Base-by-base conservation (phyloP, 92 coral and sea anemone species). In the Epizoanthus illoricatus region DNA sequence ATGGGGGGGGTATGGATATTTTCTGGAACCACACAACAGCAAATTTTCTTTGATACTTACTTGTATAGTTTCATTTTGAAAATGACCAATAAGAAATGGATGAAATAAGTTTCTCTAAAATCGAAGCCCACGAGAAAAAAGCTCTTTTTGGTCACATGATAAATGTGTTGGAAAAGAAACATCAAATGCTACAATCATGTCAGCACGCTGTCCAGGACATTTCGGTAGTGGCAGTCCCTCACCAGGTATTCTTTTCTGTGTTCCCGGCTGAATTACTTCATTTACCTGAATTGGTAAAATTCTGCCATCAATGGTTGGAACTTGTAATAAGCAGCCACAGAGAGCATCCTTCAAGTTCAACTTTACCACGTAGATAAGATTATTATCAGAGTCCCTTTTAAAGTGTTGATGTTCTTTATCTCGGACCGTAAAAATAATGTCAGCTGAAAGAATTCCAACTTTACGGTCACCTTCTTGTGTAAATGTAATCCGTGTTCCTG, bases 181-280 rank as follows among this genome's bases (percentile, higher is more conserved):
- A 69, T 97, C 95, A 81, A 97, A 97, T 39, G 93, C 86, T 84
- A 97, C 94, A 40, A 97, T 93, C 85, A 97, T 75, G 65, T 97
- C 99, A 5, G 85, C 99, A 60, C 99, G 76, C 65, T 85, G 84
- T 18, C 90, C 87, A 2, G 88, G 88, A 40, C 79, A 69, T 84
- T 97, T 97, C 7, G 99, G 98, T 7, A 91, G 75, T 3, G 99
- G 99, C 15, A 97, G 84, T 11, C 99, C 99, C 84, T 97, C 98
- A 0, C 98, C 98, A 5, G 92, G 94, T 64, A 91, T 91, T 24
- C 91, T 85, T 60, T 94, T 97, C 71, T 91, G 94, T n/a, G 90
- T 92, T 57, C 99, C 99, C 45, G 99, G 99, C 68, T 94, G 94
- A 2, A 97, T 94, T 1, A 97, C 95, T 64, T 97, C 99, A 86